Conservation (phyloP, 2,888 invertebrate genomes). For the Octonoba sinensis region DNA sequence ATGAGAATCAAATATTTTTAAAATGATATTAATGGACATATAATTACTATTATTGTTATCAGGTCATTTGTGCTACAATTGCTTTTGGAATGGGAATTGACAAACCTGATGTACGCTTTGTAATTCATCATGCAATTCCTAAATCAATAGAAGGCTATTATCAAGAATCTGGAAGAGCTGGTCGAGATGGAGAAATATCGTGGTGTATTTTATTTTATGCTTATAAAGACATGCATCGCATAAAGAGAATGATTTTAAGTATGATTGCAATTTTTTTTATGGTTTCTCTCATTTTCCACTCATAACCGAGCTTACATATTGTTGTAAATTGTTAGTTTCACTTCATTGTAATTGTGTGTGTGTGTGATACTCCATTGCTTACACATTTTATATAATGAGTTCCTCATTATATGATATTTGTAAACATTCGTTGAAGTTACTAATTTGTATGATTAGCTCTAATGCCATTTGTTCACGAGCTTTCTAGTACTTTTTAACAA, state of each 20-base stretch:
- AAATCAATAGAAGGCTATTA: conserved; percentile 97
- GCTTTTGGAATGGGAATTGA: conserved; percentile 99
- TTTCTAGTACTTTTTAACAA: no score
- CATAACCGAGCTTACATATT: background rate
- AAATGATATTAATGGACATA: no score
- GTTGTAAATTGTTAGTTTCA: background rate
- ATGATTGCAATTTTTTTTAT: conserved; percentile 20
- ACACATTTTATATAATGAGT: no score
- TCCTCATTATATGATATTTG: no score
- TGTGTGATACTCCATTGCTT: background rate
- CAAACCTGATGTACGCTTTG: conserved; percentile 91
- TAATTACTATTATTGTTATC: conserved; percentile 16
- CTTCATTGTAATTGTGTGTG: no score
- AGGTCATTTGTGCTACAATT: conserved; percentile 93
- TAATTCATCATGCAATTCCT: conserved; percentile 91
- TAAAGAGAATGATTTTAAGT: conserved; percentile 79
- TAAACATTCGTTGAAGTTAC: no score
- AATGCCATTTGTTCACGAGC: no score
- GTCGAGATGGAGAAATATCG: conserved; percentile 89
- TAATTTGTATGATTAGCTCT: no score
- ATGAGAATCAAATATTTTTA: no score
- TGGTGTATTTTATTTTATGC: conserved; percentile 90
- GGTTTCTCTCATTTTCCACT: conserved; percentile 69
- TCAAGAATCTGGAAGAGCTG: conserved; percentile 97
- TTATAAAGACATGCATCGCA: conserved; percentile 81